phyloP scores from a whole-genome alignment of 2,888 invertebrate genomes.

The Sussaba pulchella region DNA sequence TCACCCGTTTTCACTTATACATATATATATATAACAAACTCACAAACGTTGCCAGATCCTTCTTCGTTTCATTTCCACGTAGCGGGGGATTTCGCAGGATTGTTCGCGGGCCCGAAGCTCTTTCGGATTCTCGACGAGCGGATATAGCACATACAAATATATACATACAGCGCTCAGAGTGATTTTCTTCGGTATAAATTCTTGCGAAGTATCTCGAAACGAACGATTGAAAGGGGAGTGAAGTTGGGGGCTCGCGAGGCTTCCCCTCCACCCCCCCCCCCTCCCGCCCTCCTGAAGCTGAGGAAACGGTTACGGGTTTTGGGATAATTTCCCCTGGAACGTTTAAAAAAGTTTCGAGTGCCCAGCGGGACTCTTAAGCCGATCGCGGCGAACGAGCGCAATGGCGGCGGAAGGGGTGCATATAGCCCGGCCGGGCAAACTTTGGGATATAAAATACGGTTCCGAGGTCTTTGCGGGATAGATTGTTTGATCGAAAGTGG shows the following conservation, averaged over 20 bases:
- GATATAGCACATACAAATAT: not conserved
- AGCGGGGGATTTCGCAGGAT: slow-evolving; percentile 7
- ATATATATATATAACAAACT: no score
- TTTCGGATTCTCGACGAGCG: slow-evolving; percentile 24
- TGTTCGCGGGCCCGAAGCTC: slow-evolving; percentile 21
- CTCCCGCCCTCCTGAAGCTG: not conserved
- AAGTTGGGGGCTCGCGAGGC: no score
- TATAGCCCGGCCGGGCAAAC: slow-evolving; percentile 49
- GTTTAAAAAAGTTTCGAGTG: slow-evolving; percentile 69
- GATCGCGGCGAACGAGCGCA: slow-evolving; percentile 24
- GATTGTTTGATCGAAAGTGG: slow-evolving; percentile 64
- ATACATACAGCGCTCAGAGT: slow-evolving; percentile 21
- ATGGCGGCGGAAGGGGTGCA: not conserved
- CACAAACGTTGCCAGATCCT: slow-evolving; percentile 6
- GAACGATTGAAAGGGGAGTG: slow-evolving; percentile 27
- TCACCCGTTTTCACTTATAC: not conserved
- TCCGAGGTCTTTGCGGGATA: slow-evolving; percentile 61
- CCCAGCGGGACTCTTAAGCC: slow-evolving; percentile 63
- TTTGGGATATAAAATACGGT: slow-evolving; percentile 63
- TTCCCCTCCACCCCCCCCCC: no score
- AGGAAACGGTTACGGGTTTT: slow-evolving; percentile 28
- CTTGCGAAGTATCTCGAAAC: slow-evolving; percentile 42
- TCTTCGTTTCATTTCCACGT: slow-evolving; percentile 33
- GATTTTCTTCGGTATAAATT: slow-evolving; percentile 71
- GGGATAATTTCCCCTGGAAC: slow-evolving; percentile 69